These are phyloP conservation scores for Stenodera caucasica DNA, from an alignment of 2,888 invertebrate genomes.

Conservation along the genomic window DNA sequence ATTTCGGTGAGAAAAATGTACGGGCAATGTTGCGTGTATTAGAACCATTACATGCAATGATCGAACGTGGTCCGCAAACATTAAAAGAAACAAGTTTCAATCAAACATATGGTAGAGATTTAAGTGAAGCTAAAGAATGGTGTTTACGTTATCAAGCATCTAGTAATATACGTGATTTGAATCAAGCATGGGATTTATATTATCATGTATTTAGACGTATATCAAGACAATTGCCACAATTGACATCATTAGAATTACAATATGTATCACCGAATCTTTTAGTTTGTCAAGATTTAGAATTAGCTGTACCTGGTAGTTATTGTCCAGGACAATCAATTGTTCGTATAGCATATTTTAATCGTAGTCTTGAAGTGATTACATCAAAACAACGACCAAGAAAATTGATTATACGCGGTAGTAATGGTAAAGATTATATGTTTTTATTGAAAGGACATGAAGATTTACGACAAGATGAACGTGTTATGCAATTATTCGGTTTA, in stretches of 20 bases:
- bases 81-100: constrained; percentile 96
- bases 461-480: constrained; percentile 96
- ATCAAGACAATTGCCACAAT: constrained; percentile 89
- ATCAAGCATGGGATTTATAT: constrained; percentile 99
- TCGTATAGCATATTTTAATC: constrained; percentile 86
- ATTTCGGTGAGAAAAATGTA: constrained; percentile 95
- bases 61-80: constrained; percentile 93
- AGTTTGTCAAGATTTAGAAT: constrained; percentile 86
- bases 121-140: constrained; percentile 94
- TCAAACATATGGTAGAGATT: constrained; percentile 93
- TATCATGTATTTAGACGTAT: constrained; percentile 98
- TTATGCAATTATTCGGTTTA: constrained; percentile 96
- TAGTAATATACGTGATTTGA: constrained; percentile 85
- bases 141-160: constrained; percentile 87
- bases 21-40: constrained; percentile 96
- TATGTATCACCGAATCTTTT: constrained; percentile 94
- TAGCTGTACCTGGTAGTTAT: constrained; percentile 98
- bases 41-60: constrained; percentile 91
- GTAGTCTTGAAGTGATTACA: constrained; percentile 92
- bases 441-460: constrained; percentile 99
- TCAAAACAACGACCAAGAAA: constrained; percentile 98
- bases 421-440: constrained; percentile 98
- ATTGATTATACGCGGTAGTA: constrained; percentile 88
- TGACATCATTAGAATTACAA: constrained; percentile 88
- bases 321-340: constrained; percentile 89